phyloP scores from a whole-genome alignment of 2,797 vertebrate species.

The Amblyopsis hoosieri region DNA sequence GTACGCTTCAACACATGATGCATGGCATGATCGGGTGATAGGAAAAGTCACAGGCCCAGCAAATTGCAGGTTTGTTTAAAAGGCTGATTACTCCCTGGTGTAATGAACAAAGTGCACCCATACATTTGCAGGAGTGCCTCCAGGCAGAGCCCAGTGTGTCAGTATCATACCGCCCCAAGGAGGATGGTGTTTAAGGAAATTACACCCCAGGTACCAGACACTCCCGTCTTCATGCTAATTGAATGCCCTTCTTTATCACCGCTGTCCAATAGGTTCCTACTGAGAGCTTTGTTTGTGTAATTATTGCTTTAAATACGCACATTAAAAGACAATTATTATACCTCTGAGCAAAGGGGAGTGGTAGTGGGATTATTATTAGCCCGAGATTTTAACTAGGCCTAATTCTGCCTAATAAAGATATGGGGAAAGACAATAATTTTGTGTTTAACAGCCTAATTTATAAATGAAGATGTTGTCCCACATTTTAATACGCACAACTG shows the following conservation, averaged over 20 bases:
- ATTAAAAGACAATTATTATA: conserved; percentile 48
- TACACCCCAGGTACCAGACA: conserved; percentile 63
- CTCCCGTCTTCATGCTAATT: conserved; percentile 60
- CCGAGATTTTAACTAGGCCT: conserved; percentile 6
- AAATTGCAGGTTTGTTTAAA: conserved; percentile 70
- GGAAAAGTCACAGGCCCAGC: conserved; percentile 45
- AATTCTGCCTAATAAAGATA: conserved; percentile 10
- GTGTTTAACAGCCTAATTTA: conserved; percentile 7
- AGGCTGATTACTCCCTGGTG: conserved; percentile 63
- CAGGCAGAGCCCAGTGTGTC: conserved; percentile 52
- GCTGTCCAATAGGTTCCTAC: conserved; percentile 45
- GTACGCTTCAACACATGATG: neutral
- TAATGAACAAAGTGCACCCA: conserved; percentile 63
- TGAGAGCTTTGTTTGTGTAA: conserved; percentile 47
- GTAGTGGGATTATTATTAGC: conserved; percentile 21
- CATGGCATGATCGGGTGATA: conserved; percentile 19
- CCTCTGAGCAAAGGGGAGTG: conserved; percentile 15
- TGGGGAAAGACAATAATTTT: neutral
- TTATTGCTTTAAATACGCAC: conserved; percentile 53
- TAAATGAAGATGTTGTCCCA: neutral
- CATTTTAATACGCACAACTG: no score
- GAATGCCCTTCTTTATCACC: conserved; percentile 57
- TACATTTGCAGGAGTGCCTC: conserved; percentile 58
- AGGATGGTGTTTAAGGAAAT: conserved; percentile 72
- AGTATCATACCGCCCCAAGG: conserved; percentile 50